Conservation (phyloP, 2,888 invertebrate species). For the Panopea generosa region DNA sequence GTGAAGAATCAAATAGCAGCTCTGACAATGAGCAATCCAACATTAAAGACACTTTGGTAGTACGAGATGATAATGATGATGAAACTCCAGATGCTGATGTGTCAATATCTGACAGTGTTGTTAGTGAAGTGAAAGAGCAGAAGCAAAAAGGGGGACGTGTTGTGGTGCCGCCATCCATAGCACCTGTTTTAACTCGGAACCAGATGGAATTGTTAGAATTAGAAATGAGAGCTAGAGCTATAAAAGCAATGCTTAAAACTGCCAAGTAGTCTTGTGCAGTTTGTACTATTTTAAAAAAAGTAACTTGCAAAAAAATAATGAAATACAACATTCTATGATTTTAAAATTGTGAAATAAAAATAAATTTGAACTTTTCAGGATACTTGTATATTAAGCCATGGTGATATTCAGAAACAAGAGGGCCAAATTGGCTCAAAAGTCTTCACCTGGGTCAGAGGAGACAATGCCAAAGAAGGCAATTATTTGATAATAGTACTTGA, state of each 20-base stretch:
- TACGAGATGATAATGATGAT: background rate
- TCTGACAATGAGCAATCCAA: background rate
- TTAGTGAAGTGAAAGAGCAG: conserved; percentile 1
- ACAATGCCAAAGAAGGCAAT: too few species aligned
- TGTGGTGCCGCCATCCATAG: conserved; percentile 43
- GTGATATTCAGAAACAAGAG: too few species aligned
- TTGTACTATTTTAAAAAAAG: too few species aligned
- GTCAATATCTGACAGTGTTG: conserved; percentile 10
- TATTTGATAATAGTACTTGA: too few species aligned
- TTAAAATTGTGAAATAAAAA: too few species aligned
- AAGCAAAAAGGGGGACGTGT: conserved; percentile 14
- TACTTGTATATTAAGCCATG: too few species aligned
- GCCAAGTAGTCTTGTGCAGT: conserved; percentile 15
- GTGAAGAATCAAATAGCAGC: background rate
- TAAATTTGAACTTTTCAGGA: too few species aligned
- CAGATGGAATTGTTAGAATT: conserved; percentile 87
- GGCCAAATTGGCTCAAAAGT: too few species aligned
- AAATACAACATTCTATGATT: too few species aligned
- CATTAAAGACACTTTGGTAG: background rate
- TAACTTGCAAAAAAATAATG: too few species aligned
- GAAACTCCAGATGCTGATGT: conserved; percentile 18
- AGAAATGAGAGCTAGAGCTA: conserved; percentile 88
- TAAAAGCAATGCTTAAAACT: conserved; percentile 86
- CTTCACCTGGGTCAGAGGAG: too few species aligned
- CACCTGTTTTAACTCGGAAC: conserved; percentile 73